phyloP scores from a whole-genome alignment of 2,888 invertebrate genomes.

The Alviniconcha strummeri region DNA sequence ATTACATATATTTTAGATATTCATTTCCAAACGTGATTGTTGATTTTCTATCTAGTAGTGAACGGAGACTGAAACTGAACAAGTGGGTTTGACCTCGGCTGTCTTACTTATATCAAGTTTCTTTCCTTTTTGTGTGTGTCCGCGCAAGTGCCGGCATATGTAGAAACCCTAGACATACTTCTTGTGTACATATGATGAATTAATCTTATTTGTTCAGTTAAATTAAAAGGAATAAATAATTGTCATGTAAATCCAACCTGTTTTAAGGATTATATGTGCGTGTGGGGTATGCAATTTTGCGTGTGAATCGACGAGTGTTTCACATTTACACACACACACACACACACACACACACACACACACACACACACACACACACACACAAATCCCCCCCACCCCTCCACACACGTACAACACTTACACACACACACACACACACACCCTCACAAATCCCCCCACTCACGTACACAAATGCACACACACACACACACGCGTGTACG shows the following conservation, averaged over 20 bases:
- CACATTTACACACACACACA: background rate
- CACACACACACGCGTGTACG: background rate
- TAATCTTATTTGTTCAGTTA: slow-evolving; percentile 46
- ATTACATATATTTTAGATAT: too few species aligned
- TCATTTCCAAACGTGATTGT: too few species aligned
- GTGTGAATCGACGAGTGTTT: slow-evolving; percentile 2
- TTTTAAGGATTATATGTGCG: background rate
- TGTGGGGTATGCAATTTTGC: background rate
- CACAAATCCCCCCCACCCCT: background rate
- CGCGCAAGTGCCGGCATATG: slow-evolving; percentile 30
- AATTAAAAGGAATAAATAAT: slow-evolving; percentile 48
- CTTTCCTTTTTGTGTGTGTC: background rate
- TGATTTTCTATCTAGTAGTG: too few species aligned
- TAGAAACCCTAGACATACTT: slow-evolving; percentile 42
- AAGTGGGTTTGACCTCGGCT: too few species aligned
- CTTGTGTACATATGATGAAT: slow-evolving; percentile 46
- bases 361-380: background rate
- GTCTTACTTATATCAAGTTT: background rate
- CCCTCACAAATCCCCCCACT: too few species aligned
- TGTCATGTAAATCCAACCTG: slow-evolving; percentile 31
- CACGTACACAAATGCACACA: too few species aligned
- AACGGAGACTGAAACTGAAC: too few species aligned
- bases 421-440: background rate
- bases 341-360: background rate
- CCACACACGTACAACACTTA: background rate